These are phyloP conservation scores for Mormyrops attenuatus DNA, from an alignment of 2,797 vertebrate genomes.

Conservation along the genomic window DNA sequence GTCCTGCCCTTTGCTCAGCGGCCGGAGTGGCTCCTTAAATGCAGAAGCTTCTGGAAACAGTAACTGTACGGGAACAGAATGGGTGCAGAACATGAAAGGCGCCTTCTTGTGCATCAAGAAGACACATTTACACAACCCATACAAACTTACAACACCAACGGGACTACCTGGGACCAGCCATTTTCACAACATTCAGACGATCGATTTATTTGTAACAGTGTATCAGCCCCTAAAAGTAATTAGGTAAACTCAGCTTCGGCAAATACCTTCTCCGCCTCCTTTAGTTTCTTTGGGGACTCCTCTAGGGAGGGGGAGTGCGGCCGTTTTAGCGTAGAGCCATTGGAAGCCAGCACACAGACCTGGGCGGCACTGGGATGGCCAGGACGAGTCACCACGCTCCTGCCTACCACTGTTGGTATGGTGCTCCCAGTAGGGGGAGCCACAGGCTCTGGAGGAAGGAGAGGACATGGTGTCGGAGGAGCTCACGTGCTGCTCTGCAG, in stretches of 20 bases:
- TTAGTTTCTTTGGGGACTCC: conserved; percentile 71
- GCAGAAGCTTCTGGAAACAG: conserved; percentile 55
- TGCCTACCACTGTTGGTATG: conserved; percentile 61
- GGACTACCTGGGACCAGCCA: background rate
- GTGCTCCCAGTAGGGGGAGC: conserved; percentile 46
- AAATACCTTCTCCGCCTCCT: conserved; percentile 75
- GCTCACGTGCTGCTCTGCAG: background rate
- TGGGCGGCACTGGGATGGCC: conserved; percentile 37
- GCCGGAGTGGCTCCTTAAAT: conserved; percentile 67
- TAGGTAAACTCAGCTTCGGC: background rate
- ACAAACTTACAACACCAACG: background rate
- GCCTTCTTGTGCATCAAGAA: background rate
- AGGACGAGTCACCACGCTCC: conserved; percentile 49
- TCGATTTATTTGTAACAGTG: background rate
- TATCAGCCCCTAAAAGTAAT: background rate
- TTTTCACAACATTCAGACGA: background rate
- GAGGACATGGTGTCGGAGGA: conserved; percentile 4
- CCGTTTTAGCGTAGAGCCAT: conserved; percentile 68
- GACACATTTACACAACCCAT: background rate
- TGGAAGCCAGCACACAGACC: conserved; percentile 39
- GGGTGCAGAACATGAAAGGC: background rate
- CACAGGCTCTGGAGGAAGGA: conserved; percentile 53
- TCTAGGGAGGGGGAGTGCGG: conserved; percentile 67
- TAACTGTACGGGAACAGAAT: conserved; percentile 36
- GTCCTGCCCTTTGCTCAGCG: conserved; percentile 54